Evolutionary conservation across 2,113 vertebrate genomes (phyloP).

Genomic region (Geococcyx californianus): DNA sequence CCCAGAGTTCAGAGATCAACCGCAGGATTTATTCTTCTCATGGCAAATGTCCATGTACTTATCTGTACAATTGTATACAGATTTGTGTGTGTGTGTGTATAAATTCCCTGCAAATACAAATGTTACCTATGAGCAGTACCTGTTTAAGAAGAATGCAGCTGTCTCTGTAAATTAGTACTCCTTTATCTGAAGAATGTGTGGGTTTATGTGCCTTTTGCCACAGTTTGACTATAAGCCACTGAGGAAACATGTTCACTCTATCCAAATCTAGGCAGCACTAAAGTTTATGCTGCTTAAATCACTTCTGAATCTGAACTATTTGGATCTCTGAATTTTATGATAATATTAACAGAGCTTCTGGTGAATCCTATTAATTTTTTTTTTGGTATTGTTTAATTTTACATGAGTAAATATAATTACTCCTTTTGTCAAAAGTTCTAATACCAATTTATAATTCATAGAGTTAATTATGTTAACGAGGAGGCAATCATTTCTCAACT

Average conservation of each 20-base stretch:
- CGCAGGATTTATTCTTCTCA: background rate
- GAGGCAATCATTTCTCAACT: conserved; percentile 75
- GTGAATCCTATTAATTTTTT: conserved; percentile 67
- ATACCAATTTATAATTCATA: conserved; percentile 84
- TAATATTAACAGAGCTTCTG: conserved; percentile 76
- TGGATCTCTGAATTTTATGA: conserved; percentile 72
- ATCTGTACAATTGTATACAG: background rate
- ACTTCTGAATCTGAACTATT: conserved; percentile 66
- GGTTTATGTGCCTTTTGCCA: background rate
- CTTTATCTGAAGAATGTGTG: background rate
- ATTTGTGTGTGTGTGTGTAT: accelerated
- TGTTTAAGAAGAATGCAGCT: background rate
- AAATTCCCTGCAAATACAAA: background rate
- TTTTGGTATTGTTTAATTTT: conserved; percentile 79
- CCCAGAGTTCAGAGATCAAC: background rate
- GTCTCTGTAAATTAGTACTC: background rate
- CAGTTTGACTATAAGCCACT: conserved; percentile 36
- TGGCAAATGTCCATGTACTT: background rate
- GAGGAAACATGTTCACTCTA: conserved; percentile 20
- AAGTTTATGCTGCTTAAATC: conserved; percentile 67
- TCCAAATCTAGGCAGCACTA: conserved; percentile 14
- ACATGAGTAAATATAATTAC: conserved; percentile 85
- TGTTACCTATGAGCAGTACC: background rate
- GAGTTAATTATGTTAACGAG: conserved; percentile 83
- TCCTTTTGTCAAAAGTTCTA: conserved; percentile 83